These are phyloP conservation scores for Perizoma flavofasciatum DNA, from an alignment of 2,888 invertebrate species.

Conservation along the genomic window DNA sequence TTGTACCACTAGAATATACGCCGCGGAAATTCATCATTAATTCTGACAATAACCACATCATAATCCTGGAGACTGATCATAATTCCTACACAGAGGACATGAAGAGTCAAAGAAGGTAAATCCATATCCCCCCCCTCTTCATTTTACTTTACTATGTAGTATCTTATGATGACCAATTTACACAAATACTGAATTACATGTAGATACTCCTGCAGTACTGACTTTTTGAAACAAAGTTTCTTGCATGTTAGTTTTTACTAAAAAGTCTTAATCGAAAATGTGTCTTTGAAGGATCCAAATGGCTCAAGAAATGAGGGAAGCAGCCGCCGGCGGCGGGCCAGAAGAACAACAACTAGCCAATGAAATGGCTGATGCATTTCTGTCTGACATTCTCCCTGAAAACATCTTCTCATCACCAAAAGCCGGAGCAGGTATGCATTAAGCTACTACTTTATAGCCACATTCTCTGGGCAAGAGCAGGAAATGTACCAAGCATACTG, in stretches of 20 bases:
- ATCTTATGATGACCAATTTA: constrained; percentile 69
- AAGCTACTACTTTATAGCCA: constrained; percentile 51
- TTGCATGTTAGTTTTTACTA: background rate
- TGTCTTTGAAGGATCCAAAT: constrained; percentile 90
- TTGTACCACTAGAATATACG: constrained; percentile 96
- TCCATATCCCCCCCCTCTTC: constrained; percentile 1
- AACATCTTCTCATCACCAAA: constrained; percentile 97
- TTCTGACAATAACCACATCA: constrained; percentile 93
- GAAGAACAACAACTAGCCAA: constrained; percentile 97
- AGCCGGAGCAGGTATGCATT: constrained; percentile 88
- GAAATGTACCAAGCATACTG: constrained; percentile 60
- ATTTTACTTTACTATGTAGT: background rate
- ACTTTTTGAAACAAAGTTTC: constrained; percentile 33
- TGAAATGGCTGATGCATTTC: constrained; percentile 98
- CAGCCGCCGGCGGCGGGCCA: constrained; percentile 90
- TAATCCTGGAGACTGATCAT: constrained; percentile 98
- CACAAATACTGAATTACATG: constrained; percentile 67
- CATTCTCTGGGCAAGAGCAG: constrained; percentile 82
- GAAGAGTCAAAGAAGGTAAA: constrained; percentile 91
- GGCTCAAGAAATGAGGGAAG: constrained; percentile 99
- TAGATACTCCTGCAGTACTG: constrained; percentile 80
- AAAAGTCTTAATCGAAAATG: constrained; percentile 4
- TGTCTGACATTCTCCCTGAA: constrained; percentile 97
- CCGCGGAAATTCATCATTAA: constrained; percentile 98
- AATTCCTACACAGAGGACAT: constrained; percentile 99